These are phyloP conservation scores for Synanthedon formicaeformis DNA, from an alignment of 2,888 invertebrate genomes.

Conservation along the genomic window DNA sequence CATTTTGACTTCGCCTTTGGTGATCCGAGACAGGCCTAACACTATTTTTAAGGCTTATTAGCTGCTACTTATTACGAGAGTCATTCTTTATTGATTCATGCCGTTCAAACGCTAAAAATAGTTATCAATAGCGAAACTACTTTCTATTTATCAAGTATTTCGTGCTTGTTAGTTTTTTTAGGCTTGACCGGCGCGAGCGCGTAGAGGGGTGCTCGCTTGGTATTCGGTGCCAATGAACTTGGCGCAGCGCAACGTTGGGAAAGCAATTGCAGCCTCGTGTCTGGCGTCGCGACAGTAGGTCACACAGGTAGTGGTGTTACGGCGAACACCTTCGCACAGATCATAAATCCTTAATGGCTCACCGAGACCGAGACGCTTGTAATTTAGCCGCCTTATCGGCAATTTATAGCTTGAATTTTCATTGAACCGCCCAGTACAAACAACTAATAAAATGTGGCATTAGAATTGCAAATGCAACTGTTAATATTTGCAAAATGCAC, in stretches of 20 bases:
- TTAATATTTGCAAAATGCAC: slow-evolving; percentile 20
- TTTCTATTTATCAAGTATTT: slow-evolving; percentile 56
- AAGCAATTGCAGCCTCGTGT: slow-evolving; percentile 49
- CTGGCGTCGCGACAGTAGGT: slow-evolving; percentile 49
- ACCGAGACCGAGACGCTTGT: slow-evolving; percentile 20
- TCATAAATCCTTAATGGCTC: slow-evolving; percentile 26
- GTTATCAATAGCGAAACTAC: slow-evolving; percentile 41
- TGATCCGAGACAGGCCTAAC: too few relatives aligned
- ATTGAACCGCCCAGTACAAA: slow-evolving; percentile 23
- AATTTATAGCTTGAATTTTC: slow-evolving; percentile 36
- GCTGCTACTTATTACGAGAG: background rate
- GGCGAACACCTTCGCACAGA: slow-evolving; percentile 28
- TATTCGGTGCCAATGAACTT: slow-evolving; percentile 57
- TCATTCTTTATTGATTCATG: slow-evolving; percentile 6
- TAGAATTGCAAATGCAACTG: slow-evolving; percentile 35
- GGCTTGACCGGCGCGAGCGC: slow-evolving; percentile 24
- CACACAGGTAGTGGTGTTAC: slow-evolving; percentile 41
- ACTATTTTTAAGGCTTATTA: background rate
- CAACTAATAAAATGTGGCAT: slow-evolving; percentile 31
- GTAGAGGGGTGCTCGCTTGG: slow-evolving; percentile 15
- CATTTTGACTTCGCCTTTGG: too few relatives aligned
- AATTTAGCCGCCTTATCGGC: slow-evolving; percentile 27
- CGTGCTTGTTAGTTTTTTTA: slow-evolving; percentile 42
- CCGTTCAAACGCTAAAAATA: slow-evolving; percentile 33
- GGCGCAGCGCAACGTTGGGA: slow-evolving; percentile 45